phyloP scores from a whole-genome alignment of 1,140 invertebrate species.

The Drosophila oshimai region DNA sequence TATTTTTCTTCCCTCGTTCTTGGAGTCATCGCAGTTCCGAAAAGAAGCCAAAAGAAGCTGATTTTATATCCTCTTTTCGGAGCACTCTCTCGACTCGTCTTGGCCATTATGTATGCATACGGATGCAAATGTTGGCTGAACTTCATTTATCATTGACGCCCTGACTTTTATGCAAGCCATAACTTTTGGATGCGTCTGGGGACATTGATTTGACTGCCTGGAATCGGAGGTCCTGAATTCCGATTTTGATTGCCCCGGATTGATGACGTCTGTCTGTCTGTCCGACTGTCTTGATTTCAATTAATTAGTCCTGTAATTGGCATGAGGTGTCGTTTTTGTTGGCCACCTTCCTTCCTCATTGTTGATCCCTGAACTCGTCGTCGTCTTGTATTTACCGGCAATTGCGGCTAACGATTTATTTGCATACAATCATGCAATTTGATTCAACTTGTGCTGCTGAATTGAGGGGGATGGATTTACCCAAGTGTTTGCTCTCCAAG shows the following conservation, averaged over 20 bases:
- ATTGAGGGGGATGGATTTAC: conserved; percentile 15
- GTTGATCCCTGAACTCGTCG: background rate
- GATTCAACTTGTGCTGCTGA: conserved; percentile 16
- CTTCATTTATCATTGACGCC: conserved; percentile 68
- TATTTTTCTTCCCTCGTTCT: conserved; percentile 24
- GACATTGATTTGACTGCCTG: conserved; percentile 71
- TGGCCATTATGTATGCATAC: conserved; percentile 33
- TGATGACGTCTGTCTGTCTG: background rate
- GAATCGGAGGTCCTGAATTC: conserved; percentile 1
- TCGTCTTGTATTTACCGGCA: conserved; percentile 13
- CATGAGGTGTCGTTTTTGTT: conserved; percentile 36
- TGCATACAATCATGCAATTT: conserved; percentile 44
- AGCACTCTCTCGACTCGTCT: background rate
- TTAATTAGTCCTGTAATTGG: conserved; percentile 68
- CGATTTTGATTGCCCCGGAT: conserved; percentile 22
- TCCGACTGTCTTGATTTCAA: conserved; percentile 34
- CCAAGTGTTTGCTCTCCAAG: conserved; percentile 22
- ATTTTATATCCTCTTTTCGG: background rate
- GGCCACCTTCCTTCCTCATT: background rate
- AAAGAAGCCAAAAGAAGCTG: conserved; percentile 31
- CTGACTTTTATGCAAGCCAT: conserved; percentile 71
- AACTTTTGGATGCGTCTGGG: conserved; percentile 41
- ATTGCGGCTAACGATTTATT: conserved; percentile 41
- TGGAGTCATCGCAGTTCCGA: conserved; percentile 21
- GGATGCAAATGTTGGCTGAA: conserved; percentile 53